Base-by-base conservation (phyloP, 2,797 vertebrate genomes). In the Enteromius argenteus region DNA sequence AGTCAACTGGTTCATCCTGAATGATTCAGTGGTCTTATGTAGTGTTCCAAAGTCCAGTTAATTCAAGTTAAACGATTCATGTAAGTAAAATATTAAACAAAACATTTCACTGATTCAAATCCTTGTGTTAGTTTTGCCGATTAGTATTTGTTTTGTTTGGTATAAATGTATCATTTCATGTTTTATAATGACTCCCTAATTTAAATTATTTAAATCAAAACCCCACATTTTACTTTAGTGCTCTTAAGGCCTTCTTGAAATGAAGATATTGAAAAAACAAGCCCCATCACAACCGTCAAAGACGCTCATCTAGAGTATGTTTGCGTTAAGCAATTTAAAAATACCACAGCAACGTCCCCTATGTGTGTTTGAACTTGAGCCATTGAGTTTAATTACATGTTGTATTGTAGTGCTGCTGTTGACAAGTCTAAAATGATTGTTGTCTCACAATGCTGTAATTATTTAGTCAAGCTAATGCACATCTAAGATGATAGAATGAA, bases 401-500 rank as follows among this genome's bases (percentile, higher is more conserved):
- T 68, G 19, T 5, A 19, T 19, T 60, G n/a, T 60, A 76, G 53
- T 9, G 8, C 14, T 27, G 14, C 21, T 58, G 14, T 42, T 42
- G 35, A 37, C 72, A 17, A 46, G 76, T 64, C 39, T 64, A 10
- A 32, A 46, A 77, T 44, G 39, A 78, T 64, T 64, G 23, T 62
- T 46, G 76, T 64, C 42, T 78, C 44, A 32, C 58, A 78, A 32
- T 78, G 76, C 76, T 64, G 58, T 64, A 78, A 78, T 64, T 49
- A 32, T 46, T 78, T 21, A 32, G 17, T 46, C 58, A 44, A n/a
- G 27, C 75, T 8, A 62, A 77, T 46, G 23, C 75, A 21, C 37
- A 23, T 58, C 53, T 27, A 23, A 77, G 37, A 62, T 44, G 21
- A 60, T 19, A 42, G 56, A 23, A 23, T 78, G 56, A 78, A 62